Conservation (phyloP, 2,888 invertebrate genomes). For the Gonocerus acuteangulatus region DNA sequence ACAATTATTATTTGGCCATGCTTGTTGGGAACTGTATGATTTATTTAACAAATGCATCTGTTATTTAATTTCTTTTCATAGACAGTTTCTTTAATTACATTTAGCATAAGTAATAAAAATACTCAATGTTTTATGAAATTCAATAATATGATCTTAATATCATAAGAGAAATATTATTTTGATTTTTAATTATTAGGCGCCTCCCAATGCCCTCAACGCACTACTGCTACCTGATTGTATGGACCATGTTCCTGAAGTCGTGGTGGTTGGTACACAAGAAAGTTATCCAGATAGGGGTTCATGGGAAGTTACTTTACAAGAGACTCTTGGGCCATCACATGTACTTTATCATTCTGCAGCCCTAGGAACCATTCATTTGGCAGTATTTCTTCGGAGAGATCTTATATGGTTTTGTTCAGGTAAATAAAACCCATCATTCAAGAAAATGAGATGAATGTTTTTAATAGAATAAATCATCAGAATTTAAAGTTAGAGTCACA, state of each 20-base stretch:
- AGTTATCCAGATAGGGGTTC: conserved; percentile 74
- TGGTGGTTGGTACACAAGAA: conserved; percentile 90
- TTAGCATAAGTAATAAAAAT: no score
- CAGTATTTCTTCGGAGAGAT: conserved; percentile 80
- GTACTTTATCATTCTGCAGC: conserved; percentile 78
- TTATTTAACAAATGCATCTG: no score
- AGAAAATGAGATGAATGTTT: neutral
- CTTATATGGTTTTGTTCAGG: conserved; percentile 91
- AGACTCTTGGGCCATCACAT: conserved; percentile 88
- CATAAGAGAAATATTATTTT: no score
- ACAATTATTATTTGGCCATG: no score
- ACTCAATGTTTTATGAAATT: no score
- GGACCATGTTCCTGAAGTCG: conserved; percentile 80
- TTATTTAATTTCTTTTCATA: no score
- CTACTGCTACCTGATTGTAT: conserved; percentile 79
- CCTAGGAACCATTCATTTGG: conserved; percentile 78
- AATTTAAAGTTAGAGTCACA: no score
- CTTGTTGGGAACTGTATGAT: no score
- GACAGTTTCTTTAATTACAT: no score
- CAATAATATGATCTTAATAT: no score
- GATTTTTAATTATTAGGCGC: conserved; percentile 45
- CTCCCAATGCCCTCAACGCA: conserved; percentile 65
- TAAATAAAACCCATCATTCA: no score
- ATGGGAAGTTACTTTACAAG: conserved; percentile 86
- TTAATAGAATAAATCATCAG: no score